These are phyloP conservation scores for Neodiprion pinetum DNA, from an alignment of 1,140 invertebrate genomes.

Conservation along the genomic window DNA sequence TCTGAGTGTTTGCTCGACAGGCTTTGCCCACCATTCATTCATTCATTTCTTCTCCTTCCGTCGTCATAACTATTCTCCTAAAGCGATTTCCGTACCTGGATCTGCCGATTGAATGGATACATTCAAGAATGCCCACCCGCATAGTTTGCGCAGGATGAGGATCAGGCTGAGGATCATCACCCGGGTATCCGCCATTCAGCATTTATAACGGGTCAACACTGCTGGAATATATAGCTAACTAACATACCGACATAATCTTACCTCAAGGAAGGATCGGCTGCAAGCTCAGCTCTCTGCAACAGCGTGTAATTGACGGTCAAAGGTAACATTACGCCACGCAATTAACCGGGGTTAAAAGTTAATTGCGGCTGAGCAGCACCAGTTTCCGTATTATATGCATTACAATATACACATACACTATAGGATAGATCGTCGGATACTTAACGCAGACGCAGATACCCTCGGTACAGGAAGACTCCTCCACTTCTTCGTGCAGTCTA, in stretches of 20 bases:
- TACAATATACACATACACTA: no score
- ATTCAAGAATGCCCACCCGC: background rate
- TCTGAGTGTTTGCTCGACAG: no score
- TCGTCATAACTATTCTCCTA: no score
- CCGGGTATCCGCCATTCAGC: background rate
- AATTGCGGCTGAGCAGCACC: conserved; percentile 30
- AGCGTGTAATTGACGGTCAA: background rate
- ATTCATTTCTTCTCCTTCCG: no score
- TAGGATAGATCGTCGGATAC: no score
- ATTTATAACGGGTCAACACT: background rate
- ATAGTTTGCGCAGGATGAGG: background rate
- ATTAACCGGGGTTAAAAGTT: conserved; percentile 42
- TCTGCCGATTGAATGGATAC: background rate
- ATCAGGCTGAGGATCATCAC: no score
- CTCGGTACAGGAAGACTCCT: no score
- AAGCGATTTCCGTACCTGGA: no score
- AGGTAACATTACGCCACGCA: conserved; percentile 15
- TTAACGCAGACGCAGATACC: no score
- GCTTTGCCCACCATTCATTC: no score
- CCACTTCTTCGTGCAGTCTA: no score
- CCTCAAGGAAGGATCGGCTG: background rate
- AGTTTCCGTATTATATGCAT: background rate
- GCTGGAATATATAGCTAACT: background rate
- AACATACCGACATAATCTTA: background rate
- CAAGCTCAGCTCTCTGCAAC: no score